These are phyloP conservation scores for Achatina immaculata DNA, from an alignment of 1,140 invertebrate genomes.

Conservation along the genomic window DNA sequence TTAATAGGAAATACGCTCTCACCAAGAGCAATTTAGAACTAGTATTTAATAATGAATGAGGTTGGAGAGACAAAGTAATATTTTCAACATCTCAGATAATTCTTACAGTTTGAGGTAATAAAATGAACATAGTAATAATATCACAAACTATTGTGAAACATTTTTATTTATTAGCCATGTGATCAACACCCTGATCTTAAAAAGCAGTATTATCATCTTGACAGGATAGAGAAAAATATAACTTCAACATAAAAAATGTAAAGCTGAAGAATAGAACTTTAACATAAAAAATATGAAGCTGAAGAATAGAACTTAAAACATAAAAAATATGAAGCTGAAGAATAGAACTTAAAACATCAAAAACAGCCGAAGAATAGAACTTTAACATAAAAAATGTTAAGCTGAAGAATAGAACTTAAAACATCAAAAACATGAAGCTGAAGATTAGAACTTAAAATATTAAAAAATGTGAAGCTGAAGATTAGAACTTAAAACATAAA, in stretches of 20 bases:
- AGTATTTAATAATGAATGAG: too few species aligned
- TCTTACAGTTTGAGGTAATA: too few species aligned
- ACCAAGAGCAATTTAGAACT: too few species aligned
- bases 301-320: background rate
- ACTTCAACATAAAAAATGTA: background rate
- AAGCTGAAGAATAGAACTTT: background rate
- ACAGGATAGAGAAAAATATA: background rate
- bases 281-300: background rate
- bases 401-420: background rate
- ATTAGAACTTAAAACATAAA: background rate
- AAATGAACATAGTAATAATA: too few species aligned
- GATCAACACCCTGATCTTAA: background rate
- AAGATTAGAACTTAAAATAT: background rate
- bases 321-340: background rate
- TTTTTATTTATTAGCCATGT: too few species aligned
- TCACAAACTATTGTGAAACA: too few species aligned
- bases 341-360: background rate
- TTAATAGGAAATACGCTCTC: too few species aligned
- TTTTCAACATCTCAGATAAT: too few species aligned
- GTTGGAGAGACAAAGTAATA: too few species aligned
- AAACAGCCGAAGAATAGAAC: background rate
- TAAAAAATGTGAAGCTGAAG: background rate
- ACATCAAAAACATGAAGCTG: background rate
- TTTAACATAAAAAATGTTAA: background rate
- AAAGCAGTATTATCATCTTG: background rate